Evolutionary conservation across 2,888 invertebrate genomes (phyloP).

Genomic region (Eilema sororculum): DNA sequence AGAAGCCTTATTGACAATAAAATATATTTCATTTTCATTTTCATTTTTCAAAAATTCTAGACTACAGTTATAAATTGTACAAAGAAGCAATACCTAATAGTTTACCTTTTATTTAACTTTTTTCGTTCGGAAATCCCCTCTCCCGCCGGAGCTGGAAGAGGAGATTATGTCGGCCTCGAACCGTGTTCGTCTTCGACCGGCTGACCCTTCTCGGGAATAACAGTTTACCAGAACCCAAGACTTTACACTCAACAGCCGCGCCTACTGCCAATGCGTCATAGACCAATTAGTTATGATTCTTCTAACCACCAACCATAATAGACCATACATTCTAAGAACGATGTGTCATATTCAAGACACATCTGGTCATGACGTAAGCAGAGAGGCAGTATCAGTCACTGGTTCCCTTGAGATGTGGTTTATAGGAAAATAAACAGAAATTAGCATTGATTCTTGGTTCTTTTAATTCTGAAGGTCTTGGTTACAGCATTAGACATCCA

Average conservation of each 20-base stretch:
- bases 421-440: slow-evolving; percentile 2
- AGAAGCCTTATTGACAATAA: no score
- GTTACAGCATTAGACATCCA: neutral
- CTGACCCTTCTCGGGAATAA: no score
- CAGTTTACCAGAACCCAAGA: neutral
- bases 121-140: no score
- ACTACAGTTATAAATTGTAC: no score
- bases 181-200: no score
- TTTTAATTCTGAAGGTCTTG: neutral
- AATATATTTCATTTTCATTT: no score
- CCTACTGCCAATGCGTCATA: neutral
- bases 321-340: neutral
- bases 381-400: neutral
- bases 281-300: neutral
- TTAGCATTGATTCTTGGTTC: slow-evolving; percentile 1
- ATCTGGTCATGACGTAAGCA: slow-evolving; percentile 4
- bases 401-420: slow-evolving; percentile 5
- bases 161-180: no score
- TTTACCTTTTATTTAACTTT: no score
- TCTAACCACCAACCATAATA: neutral
- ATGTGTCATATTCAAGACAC: neutral
- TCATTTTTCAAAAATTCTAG: no score
- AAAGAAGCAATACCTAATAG: no score
- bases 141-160: no score
- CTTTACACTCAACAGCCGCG: neutral